Evolutionary conservation across 1,140 invertebrate genomes (phyloP).

Genomic region (Mycetomoellerius zeteki): DNA sequence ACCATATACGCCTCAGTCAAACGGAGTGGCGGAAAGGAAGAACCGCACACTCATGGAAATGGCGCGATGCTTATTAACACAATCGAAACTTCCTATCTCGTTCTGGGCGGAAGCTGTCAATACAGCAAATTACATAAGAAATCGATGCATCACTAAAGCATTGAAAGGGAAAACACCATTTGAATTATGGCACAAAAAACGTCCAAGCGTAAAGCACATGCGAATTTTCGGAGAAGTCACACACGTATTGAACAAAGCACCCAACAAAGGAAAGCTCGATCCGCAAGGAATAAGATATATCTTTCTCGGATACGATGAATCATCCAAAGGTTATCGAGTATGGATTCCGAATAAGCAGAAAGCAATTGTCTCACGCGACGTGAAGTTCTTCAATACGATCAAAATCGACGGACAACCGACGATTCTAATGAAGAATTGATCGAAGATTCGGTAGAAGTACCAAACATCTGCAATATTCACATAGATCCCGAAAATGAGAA

Average conservation of each 20-base stretch:
- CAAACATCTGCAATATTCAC: too few species aligned
- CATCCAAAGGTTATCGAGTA: conserved; percentile 8
- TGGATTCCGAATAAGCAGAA: background rate
- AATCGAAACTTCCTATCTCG: background rate
- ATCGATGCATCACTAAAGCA: conserved; percentile 6
- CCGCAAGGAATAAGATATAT: background rate
- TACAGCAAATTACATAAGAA: conserved; percentile 5
- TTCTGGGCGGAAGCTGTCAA: background rate
- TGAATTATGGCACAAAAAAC: background rate
- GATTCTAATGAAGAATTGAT: too few species aligned
- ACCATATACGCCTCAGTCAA: too few species aligned
- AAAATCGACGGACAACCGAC: too few species aligned
- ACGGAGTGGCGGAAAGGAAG: too few species aligned
- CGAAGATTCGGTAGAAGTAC: too few species aligned
- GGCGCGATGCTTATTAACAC: background rate
- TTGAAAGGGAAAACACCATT: background rate
- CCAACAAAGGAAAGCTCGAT: conserved; percentile 1
- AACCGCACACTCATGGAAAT: too few species aligned
- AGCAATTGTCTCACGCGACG: background rate
- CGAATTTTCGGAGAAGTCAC: background rate
- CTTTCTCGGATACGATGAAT: conserved; percentile 19
- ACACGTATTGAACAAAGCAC: background rate
- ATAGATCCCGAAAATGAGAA: background rate
- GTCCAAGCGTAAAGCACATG: background rate
- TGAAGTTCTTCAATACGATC: too few species aligned